Percentiles rank a stretch among this genome's conserved stretches.
phyloP scores from a whole-genome alignment of 2,888 invertebrate genomes.

The Hesperia comma region DNA sequence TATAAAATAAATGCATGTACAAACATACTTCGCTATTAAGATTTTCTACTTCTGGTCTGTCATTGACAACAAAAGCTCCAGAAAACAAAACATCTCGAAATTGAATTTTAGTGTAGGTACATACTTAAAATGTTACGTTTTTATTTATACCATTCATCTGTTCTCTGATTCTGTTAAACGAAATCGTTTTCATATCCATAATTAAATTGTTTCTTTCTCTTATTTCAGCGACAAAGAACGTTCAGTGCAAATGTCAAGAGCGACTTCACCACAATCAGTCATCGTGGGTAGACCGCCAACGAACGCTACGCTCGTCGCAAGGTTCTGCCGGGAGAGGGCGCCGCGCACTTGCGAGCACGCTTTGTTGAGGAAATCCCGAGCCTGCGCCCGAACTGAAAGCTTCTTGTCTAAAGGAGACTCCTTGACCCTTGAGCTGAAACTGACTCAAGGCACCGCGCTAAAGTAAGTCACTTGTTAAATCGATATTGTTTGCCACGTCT shows the following conservation, averaged over 20 bases:
- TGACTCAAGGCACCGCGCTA: conserved; percentile 92
- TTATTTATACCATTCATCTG: too few relatives aligned
- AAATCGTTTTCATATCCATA: neutral
- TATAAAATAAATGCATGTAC: too few relatives aligned
- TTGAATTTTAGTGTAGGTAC: too few relatives aligned
- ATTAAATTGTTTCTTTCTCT: neutral
- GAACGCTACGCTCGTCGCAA: conserved; percentile 91
- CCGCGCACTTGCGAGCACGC: conserved; percentile 93
- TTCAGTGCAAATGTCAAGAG: conserved; percentile 77
- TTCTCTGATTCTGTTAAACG: too few relatives aligned
- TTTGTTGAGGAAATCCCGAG: conserved; percentile 86
- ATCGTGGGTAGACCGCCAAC: conserved; percentile 84
- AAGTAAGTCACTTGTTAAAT: conserved; percentile 82
- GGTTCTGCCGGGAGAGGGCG: conserved; percentile 92
- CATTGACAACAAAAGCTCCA: too few relatives aligned
- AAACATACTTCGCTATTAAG: too few relatives aligned
- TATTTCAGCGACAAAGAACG: conserved; percentile 73
- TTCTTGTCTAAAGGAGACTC: conserved; percentile 92
- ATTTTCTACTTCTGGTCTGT: too few relatives aligned
- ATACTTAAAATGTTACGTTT: too few relatives aligned
- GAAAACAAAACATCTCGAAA: too few relatives aligned
- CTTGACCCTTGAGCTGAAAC: conserved; percentile 90
- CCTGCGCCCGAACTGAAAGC: conserved; percentile 92
- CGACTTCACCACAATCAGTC: conserved; percentile 76
- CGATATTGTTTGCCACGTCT: neutral